Percentiles rank a stretch among this genome's conserved stretches.
These are phyloP conservation scores for Euwallacea fornicatus DNA, from an alignment of 1,140 invertebrate genomes.

Conservation along the genomic window DNA sequence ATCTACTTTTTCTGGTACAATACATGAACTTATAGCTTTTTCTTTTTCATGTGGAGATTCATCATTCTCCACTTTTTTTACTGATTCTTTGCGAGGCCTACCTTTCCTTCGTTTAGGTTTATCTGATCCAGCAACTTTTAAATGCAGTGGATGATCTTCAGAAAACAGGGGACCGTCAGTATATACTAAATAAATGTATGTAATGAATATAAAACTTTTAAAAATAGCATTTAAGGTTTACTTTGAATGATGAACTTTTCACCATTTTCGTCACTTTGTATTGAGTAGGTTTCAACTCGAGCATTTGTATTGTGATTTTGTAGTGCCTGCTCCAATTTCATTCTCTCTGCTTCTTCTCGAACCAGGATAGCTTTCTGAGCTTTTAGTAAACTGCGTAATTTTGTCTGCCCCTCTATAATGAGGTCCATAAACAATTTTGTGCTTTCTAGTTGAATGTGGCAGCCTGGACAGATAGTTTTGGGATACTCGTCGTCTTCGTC, in stretches of 20 bases:
- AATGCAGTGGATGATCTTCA: constrained; percentile 59
- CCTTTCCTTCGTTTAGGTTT: constrained; percentile 69
- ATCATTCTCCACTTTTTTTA: too few species aligned
- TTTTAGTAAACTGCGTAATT: constrained; percentile 59
- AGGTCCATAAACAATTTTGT: constrained; percentile 72
- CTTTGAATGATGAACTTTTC: constrained; percentile 58
- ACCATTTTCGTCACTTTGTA: constrained; percentile 52
- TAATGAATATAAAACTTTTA: background rate
- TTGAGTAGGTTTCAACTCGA: constrained; percentile 48
- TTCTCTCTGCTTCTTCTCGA: constrained; percentile 45
- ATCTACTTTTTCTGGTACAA: too few species aligned
- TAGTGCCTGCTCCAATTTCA: constrained; percentile 47
- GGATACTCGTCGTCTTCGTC: constrained; percentile 68
- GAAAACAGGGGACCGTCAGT: constrained; percentile 62
- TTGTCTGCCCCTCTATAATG: constrained; percentile 67
- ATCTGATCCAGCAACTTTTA: constrained; percentile 65
- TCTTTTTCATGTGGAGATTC: too few species aligned
- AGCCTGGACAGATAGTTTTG: constrained; percentile 71
- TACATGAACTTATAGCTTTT: too few species aligned
- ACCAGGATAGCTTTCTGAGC: constrained; percentile 50
- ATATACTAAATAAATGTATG: constrained; percentile 27
- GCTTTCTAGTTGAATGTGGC: constrained; percentile 71
- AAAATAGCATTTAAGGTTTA: constrained; percentile 36
- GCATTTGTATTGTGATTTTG: constrained; percentile 47
- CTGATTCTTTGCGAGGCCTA: constrained; percentile 61